phyloP scores from a whole-genome alignment of 1,140 invertebrate genomes.

The Panagrolaimus sp. region DNA sequence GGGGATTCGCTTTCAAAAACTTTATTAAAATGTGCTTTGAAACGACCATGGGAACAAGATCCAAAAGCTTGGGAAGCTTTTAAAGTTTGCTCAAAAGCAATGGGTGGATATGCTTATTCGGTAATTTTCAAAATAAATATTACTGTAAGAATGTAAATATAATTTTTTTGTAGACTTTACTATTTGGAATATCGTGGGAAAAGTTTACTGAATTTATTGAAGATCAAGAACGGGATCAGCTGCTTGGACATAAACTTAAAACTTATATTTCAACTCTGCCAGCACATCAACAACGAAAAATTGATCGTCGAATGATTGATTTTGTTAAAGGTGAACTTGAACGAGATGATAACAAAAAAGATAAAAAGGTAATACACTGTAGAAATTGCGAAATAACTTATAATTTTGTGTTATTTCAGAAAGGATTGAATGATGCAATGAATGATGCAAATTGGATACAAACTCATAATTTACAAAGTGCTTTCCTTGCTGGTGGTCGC shows the following conservation, averaged over 20 bases:
- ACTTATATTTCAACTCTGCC: constrained; percentile 1
- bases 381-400: too few species aligned
- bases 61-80: constrained; percentile 10
- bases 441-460: not conserved
- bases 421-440: not conserved
- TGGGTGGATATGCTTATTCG: not conserved
- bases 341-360: not conserved
- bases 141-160: not conserved
- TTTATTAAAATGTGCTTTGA: not conserved
- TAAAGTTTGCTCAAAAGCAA: not conserved
- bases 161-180: not conserved
- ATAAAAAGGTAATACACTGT: not conserved
- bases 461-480: not conserved
- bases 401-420: not conserved
- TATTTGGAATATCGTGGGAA: not conserved
- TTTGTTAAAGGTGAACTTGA: constrained; percentile 2
- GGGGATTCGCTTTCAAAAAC: not conserved
- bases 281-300: not conserved
- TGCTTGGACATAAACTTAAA: constrained; percentile 4
- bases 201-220: not conserved
- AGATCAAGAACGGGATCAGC: not conserved
- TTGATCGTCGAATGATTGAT: constrained; percentile 3
- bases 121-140: not conserved
- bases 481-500: constrained; percentile 9
- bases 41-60: not conserved